phyloP scores from a whole-genome alignment of 2,888 invertebrate species.

The Tachystola acroxantha region DNA sequence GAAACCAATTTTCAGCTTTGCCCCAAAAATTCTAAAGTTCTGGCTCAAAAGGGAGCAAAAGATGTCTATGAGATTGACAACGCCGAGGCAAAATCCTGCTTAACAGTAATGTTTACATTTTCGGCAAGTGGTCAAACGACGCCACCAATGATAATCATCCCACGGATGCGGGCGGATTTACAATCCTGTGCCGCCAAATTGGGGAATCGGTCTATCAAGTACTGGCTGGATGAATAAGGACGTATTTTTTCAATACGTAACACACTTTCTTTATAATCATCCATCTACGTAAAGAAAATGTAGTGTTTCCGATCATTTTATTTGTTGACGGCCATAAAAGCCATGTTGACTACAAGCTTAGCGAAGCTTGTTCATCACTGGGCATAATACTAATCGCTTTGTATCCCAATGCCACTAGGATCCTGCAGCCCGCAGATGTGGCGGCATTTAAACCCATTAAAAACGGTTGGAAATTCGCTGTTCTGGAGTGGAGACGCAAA shows the following conservation, averaged over 20 bases:
- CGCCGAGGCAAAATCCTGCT: conserved; percentile 30
- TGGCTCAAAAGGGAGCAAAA: conserved; percentile 19
- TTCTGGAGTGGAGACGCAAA: conserved; percentile 2
- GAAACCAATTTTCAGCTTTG: conserved; percentile 23
- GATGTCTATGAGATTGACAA: conserved; percentile 45
- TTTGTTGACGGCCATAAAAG: conserved; percentile 6
- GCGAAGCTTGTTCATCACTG: background rate
- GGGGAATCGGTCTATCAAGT: conserved; percentile 5
- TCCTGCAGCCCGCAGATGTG: conserved; percentile 11
- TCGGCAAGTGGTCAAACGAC: conserved; percentile 31
- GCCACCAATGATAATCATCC: no score
- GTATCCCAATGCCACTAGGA: conserved; percentile 7
- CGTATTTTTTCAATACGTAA: background rate
- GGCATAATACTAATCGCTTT: conserved; percentile 5
- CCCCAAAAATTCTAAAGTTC: conserved; percentile 21
- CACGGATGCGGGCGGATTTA: no score
- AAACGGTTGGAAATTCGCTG: background rate
- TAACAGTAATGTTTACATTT: conserved; percentile 49
- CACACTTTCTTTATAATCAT: no score
- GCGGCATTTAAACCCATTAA: conserved; percentile 2
- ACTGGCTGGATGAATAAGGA: conserved; percentile 8
- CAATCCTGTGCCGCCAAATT: conserved; percentile 32
- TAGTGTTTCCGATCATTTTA: conserved; percentile 4
- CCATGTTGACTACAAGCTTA: conserved; percentile 1
- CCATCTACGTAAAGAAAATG: no score